Evolutionary conservation across 2,797 vertebrate genomes (phyloP), one percentile per base, ranked within the genome.

Genomic region (Margarornis squamiger): DNA sequence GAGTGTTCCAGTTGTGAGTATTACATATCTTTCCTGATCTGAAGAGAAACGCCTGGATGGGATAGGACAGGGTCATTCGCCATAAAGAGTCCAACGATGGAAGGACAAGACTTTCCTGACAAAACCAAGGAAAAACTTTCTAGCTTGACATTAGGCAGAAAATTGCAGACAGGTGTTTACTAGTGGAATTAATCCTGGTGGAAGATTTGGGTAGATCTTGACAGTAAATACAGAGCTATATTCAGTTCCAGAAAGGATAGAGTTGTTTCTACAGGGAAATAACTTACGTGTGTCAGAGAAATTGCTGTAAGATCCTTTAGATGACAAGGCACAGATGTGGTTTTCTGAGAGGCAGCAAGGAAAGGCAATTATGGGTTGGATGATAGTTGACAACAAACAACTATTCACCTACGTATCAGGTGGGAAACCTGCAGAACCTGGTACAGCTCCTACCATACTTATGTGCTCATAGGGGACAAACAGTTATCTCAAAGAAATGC

Each of bases 11-110:
- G 51, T 84, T 86, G 45, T 81, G 86, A 92, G 36, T 57, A 66
- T 14, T 88, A 20, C 51, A 9, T 88, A 62, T 86, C 79, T 90
- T 92, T 90, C 66, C 62, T 73, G 82, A 88, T 75, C 85, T 91
- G 75, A 68, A 66, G 86, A 88, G 63, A 38, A 29, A 43, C 0
- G 23, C 41, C 61, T 65, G 51, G 73, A 93, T 62, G 58, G 73
- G 43, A 52, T 34, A 90, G 73, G 52, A 22, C 26, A 54, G 38
- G 27, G 38, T 68, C 1, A 0, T 21, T 79, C 26, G 3, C 30
- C 38, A 20, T 30, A 59, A 49, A 48, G 51, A 81, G 45, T 23
- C 19, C 55, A 45, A 23, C 22, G 65, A 48, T 4, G 5, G 62
- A 66, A 94, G 68, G 36, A 80, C 57, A 77, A 90, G 20, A 14